Evolutionary conservation across 2,113 vertebrate species (phyloP), one percentile per base, ranked within the genome.

Genomic region (Actenoides lindsayi): DNA sequence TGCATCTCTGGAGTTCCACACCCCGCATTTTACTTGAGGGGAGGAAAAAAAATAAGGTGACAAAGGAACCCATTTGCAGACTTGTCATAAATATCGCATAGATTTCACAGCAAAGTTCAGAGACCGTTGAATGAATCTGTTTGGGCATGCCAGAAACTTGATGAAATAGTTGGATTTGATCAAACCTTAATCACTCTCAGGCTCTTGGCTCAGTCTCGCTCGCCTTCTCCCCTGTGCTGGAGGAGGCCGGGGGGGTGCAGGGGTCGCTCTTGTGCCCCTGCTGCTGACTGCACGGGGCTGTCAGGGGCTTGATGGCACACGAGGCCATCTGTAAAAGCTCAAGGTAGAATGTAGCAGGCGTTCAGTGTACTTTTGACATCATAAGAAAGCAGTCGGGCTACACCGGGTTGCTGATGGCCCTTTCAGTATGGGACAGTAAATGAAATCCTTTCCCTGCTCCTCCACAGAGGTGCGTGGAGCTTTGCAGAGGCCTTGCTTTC

Each of bases 191-290:
- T 94, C 13, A 8, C 14, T 60, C 8, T 37, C 68, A 68, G 67
- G 33, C 53, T 86, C 20, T 70, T 88, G 71, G 46, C 86, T 76
- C 11, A 11, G 69, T 10, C 20, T 90, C 0, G 0, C 59, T 76
- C 0, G 0, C 20, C 21, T 16, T 79, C 28, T 95, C 30, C 33
- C 33, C 75, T 3, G 0, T 51, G 24, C 44, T 1, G 0, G 48
- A 51, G 63, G 62, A 31, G 51, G 33, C 17, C 5, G 10, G 13
- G 35, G n/a, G 48, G 28, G 1, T 54, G 41, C 73, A 53, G 73
- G 28, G n/a, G 9, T 3, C 3, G 3, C 27, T 59, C 10, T 73
- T 0, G 0, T 4, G 6, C 13, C 44, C 44, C n/a, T 39, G 11
- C 70, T 78, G 41, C 10, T 3, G 8, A 0, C 15, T 9, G 10